phyloP scores from a whole-genome alignment of 2,113 vertebrate species.

The Aplodontia rufa region DNA sequence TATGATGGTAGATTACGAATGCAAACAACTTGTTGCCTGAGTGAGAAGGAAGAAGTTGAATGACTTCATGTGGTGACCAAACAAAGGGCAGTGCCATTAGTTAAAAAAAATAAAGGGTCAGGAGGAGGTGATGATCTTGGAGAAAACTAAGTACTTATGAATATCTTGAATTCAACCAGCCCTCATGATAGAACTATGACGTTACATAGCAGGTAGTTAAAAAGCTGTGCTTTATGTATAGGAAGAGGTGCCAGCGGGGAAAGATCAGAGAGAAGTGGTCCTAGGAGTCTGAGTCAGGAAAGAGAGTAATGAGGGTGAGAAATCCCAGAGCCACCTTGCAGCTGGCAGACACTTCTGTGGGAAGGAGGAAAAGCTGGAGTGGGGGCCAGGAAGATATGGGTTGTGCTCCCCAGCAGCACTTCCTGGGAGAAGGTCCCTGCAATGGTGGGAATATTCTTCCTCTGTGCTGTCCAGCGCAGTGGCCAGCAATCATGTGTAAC shows the following conservation, averaged over 20 bases:
- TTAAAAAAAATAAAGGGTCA: not conserved
- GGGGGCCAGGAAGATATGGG: not conserved
- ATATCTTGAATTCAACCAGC: not conserved
- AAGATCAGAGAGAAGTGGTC: not conserved
- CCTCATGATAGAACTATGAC: not conserved
- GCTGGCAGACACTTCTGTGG: too few species aligned
- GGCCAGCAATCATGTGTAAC: not conserved
- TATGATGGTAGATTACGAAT: not conserved
- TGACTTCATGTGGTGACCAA: not conserved
- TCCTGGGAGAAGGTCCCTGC: not conserved
- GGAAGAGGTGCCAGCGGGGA: not conserved
- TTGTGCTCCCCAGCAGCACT: accelerated
- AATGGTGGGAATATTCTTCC: not conserved
- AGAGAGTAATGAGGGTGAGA: not conserved
- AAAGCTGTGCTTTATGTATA: not conserved
- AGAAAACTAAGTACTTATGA: not conserved
- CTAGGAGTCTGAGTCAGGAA: not conserved
- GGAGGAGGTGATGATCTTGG: not conserved
- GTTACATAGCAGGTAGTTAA: not conserved
- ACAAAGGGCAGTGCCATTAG: not conserved
- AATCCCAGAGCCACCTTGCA: too few species aligned
- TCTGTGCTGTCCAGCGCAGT: not conserved
- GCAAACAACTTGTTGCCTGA: not conserved
- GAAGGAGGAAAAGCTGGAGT: not conserved
- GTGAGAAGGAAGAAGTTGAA: not conserved